Percentiles rank a stretch among this genome's conserved stretches.
Conservation (phyloP, 2,797 vertebrate species). For the Erithacus rubecula region DNA sequence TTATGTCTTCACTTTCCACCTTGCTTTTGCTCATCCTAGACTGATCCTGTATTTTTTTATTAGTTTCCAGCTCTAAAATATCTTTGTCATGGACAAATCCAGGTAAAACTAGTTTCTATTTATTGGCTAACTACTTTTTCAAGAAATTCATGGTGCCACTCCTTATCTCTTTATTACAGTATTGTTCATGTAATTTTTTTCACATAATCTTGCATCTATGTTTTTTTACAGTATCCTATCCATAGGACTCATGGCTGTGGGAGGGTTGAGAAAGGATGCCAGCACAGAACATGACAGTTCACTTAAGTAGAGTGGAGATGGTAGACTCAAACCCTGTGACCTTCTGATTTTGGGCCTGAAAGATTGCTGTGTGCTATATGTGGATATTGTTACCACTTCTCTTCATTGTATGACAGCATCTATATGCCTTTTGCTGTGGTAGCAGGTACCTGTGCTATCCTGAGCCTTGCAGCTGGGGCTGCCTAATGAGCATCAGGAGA, state of each 20-base stretch:
- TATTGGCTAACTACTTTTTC: background rate
- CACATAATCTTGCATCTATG: background rate
- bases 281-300: background rate
- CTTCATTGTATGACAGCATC: background rate
- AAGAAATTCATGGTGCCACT: background rate
- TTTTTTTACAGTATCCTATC: background rate
- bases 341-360: background rate
- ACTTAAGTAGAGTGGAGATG: background rate
- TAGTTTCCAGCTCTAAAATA: background rate
- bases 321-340: background rate
- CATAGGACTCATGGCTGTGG: background rate
- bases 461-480: background rate
- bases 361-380: rapidly evolving
- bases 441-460: background rate
- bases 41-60: background rate
- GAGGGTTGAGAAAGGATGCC: background rate
- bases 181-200: background rate
- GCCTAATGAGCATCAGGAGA: background rate
- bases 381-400: background rate
- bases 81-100: background rate
- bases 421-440: rapidly evolving
- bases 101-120: background rate
- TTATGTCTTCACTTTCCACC: background rate
- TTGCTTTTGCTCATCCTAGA: background rate
- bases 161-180: background rate